A percentile compares a stretch with the other conserved stretches of the same genome.
phyloP scores from a whole-genome alignment of 2,888 invertebrate species.

The Cryptocheilus praepositus region DNA sequence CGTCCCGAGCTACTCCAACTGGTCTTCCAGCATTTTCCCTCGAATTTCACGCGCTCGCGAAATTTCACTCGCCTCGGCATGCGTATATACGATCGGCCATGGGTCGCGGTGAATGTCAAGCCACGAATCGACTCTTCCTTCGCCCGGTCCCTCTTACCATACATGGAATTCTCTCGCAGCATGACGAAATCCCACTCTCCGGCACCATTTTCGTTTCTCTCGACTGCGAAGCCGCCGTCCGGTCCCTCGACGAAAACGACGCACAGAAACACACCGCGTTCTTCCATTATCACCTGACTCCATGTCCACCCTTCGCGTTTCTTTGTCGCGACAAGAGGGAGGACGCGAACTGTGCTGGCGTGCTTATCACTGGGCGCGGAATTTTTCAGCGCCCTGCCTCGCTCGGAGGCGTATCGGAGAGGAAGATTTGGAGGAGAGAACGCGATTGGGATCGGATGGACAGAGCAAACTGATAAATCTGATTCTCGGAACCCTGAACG shows the following conservation, averaged over 20 bases:
- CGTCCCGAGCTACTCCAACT: too few relatives aligned
- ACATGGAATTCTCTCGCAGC: constrained; percentile 43
- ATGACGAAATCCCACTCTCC: too few relatives aligned
- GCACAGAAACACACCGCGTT: constrained; percentile 5
- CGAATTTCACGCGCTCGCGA: too few relatives aligned
- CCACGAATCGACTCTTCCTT: too few relatives aligned
- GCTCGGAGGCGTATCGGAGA: neutral
- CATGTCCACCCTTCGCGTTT: constrained; percentile 20
- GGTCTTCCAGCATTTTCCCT: too few relatives aligned
- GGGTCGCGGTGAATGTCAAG: constrained; percentile 19
- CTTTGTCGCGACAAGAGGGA: constrained; percentile 13
- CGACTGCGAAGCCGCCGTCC: neutral
- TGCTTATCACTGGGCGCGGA: constrained; percentile 12
- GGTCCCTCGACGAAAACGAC: constrained; percentile 6
- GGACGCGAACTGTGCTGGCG: neutral
- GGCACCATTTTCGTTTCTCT: too few relatives aligned
- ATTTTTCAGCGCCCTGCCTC: constrained; percentile 16
- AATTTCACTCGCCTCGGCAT: too few relatives aligned
- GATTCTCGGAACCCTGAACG: constrained; percentile 43
- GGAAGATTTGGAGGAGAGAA: neutral
- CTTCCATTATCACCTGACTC: too few relatives aligned
- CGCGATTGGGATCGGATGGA: too few relatives aligned
- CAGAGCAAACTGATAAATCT: constrained; percentile 20
- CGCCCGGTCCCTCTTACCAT: constrained; percentile 29
- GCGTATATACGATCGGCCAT: constrained; percentile 25